Evolutionary conservation across 2,113 vertebrate species (phyloP).

Genomic region (Halichoerus grypus): DNA sequence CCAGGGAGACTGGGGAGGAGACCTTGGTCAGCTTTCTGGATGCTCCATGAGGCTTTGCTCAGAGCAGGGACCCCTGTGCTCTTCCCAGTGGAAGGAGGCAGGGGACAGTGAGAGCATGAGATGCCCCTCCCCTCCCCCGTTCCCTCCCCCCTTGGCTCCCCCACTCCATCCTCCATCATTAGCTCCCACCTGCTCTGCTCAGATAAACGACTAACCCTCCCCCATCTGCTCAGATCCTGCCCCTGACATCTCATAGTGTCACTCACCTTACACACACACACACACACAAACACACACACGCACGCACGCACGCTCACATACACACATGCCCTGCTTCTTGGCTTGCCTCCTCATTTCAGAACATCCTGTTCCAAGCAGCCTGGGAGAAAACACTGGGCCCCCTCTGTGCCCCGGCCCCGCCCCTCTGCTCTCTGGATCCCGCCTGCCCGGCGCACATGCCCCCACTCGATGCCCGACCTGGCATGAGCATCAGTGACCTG

Average conservation of each 20-base stretch:
- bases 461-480: neutral
- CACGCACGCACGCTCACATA: fast-evolving
- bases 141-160: too few relatives aligned
- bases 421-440: neutral
- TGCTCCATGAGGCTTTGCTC: neutral
- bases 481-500: too few relatives aligned
- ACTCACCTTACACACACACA: neutral
- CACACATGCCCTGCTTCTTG: neutral
- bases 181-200: neutral
- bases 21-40: neutral
- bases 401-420: neutral
- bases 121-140: fast-evolving
- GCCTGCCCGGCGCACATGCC: fast-evolving
- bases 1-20: too few relatives aligned
- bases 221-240: neutral
- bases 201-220: neutral
- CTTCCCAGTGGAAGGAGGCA: neutral
- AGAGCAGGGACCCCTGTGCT: neutral
- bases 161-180: neutral
- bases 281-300: fast-evolving
- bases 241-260: neutral
- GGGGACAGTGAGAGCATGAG: neutral
- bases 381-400: neutral
- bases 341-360: neutral
- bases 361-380: neutral